Evolutionary conservation across 1,140 invertebrate species (phyloP).

Genomic region (Aphidius ervi): DNA sequence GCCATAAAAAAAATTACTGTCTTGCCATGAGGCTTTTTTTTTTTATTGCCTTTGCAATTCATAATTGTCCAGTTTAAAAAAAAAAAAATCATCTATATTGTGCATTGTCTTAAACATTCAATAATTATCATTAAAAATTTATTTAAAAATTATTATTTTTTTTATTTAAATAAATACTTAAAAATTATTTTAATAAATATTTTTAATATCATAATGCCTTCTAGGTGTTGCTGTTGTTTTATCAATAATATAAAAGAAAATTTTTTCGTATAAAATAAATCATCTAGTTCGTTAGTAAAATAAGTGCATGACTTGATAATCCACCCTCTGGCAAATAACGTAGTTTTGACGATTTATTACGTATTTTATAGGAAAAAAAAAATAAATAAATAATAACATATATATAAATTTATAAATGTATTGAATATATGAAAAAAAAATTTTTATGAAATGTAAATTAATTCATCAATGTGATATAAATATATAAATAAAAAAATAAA

Average conservation of each 20-base stretch:
- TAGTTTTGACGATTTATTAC: background rate
- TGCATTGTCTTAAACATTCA: background rate
- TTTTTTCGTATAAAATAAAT: conserved; percentile 32
- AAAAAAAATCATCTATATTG: too few species aligned
- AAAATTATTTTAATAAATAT: too few species aligned
- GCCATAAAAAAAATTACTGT: background rate
- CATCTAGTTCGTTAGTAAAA: conserved; percentile 38
- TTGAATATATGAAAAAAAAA: too few species aligned
- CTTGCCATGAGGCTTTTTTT: background rate
- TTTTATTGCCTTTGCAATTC: background rate
- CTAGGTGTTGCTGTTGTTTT: too few species aligned
- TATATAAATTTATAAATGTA: too few species aligned
- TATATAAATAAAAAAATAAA: too few species aligned
- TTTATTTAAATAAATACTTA: conserved; percentile 18
- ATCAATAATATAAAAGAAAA: background rate
- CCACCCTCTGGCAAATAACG: background rate
- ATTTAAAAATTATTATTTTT: background rate
- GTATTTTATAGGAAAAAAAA: too few species aligned
- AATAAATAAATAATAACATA: too few species aligned
- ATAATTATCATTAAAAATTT: conserved; percentile 7
- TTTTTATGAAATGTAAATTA: too few species aligned
- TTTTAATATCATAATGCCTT: too few species aligned
- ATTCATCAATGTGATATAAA: too few species aligned
- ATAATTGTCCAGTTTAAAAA: background rate
- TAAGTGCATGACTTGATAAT: conserved; percentile 24